Conservation (phyloP, 2,888 invertebrate genomes). For the Amblyjoppa fuscipennis region DNA sequence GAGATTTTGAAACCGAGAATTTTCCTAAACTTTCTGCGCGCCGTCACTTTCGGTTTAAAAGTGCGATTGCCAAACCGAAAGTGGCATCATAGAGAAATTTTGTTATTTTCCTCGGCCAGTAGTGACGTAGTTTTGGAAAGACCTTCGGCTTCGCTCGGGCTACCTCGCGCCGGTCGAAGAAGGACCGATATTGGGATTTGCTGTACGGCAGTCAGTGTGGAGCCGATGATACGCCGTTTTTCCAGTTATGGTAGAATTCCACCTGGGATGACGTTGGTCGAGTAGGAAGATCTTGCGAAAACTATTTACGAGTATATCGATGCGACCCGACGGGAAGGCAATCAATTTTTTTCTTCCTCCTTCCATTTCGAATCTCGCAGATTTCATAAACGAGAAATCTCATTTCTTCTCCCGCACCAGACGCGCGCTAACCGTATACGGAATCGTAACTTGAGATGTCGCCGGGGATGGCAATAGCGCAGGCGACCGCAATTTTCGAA, state of each 20-base stretch:
- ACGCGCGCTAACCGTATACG: background rate
- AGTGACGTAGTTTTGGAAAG: background rate
- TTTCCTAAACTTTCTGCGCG: no score
- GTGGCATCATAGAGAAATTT: background rate
- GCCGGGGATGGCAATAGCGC: conserved; percentile 17
- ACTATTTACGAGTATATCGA: conserved; percentile 6
- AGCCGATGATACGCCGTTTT: background rate
- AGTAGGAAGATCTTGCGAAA: background rate
- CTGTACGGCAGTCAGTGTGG: background rate
- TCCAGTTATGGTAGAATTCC: background rate
- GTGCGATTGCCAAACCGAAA: background rate
- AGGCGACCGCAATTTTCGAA: conserved; percentile 46
- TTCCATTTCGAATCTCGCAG: background rate
- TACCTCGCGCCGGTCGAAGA: background rate
- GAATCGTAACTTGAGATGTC: conserved; percentile 19
- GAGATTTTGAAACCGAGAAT: no score
- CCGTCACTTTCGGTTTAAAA: background rate
- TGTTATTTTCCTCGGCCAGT: background rate
- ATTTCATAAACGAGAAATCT: conserved; percentile 24
- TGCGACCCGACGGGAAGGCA: conserved; percentile 11
- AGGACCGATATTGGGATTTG: background rate
- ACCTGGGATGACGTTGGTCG: background rate
- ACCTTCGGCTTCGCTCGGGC: background rate
- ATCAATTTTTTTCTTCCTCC: conserved; percentile 25
- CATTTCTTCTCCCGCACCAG: conserved; percentile 14